Evolutionary conservation across 2,113 vertebrate genomes (phyloP).

Genomic region (Camelus bactrianus): DNA sequence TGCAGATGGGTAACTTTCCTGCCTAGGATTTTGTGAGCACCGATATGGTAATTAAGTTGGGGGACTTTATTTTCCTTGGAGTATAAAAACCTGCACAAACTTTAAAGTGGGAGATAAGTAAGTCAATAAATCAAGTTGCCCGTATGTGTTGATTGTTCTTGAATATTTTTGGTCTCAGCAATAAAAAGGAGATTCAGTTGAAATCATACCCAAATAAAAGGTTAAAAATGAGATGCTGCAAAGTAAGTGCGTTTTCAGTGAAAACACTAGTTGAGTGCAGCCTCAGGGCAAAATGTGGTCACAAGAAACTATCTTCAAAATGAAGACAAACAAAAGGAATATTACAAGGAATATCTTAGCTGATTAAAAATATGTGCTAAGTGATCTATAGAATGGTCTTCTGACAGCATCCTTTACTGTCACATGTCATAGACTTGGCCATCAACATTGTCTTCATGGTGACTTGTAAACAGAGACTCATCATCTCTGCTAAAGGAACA

Average conservation of each 20-base stretch:
- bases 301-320: slow-evolving; percentile 51
- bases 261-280: slow-evolving; percentile 20
- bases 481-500: slow-evolving; percentile 60
- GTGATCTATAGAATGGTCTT: slow-evolving; percentile 21
- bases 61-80: slow-evolving; percentile 3
- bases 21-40: slow-evolving; percentile 21
- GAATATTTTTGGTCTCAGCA: slow-evolving; percentile 23
- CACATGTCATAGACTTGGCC: not conserved
- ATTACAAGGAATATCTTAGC: slow-evolving; percentile 53
- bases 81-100: not conserved
- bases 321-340: slow-evolving; percentile 55
- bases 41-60: not conserved
- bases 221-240: slow-evolving; percentile 27
- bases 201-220: slow-evolving; percentile 56
- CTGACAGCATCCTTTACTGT: not conserved
- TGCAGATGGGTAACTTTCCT: not conserved
- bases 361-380: slow-evolving; percentile 58
- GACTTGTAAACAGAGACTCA: slow-evolving; percentile 60
- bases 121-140: slow-evolving; percentile 8
- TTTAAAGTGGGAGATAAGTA: slow-evolving; percentile 30
- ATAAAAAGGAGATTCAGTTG: slow-evolving; percentile 28
- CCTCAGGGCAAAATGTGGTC: slow-evolving; percentile 43
- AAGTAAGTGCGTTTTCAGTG: not conserved
- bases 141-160: not conserved
- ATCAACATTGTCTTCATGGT: slow-evolving; percentile 49